A percentile compares a stretch with the other conserved stretches of the same genome.
These are phyloP conservation scores for Diplodus sargus DNA, from an alignment of 2,797 vertebrate genomes.

Conservation along the genomic window DNA sequence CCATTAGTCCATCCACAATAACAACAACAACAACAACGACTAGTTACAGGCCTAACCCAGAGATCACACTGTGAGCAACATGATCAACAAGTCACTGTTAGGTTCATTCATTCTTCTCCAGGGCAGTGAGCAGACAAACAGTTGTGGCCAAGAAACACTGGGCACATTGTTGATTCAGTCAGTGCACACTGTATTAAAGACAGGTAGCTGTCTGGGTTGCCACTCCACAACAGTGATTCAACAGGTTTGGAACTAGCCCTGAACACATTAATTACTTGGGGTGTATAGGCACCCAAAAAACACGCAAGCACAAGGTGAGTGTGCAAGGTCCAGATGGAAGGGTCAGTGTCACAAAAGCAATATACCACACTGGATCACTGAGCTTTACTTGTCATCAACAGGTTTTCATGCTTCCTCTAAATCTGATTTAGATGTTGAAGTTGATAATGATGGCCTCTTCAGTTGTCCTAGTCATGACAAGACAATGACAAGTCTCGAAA, in stretches of 20 bases:
- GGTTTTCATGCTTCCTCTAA: background rate
- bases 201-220: background rate
- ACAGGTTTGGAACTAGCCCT: background rate
- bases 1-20: too few species aligned
- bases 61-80: slow-evolving; percentile 8
- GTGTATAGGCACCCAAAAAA: background rate
- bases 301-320: too few species aligned
- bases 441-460: background rate
- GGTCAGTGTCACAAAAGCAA: too few species aligned
- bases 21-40: background rate
- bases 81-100: background rate
- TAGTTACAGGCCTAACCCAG: background rate
- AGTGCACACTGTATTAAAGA: background rate
- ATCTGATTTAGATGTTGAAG: background rate
- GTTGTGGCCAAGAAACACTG: background rate
- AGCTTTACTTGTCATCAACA: background rate
- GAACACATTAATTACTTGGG: background rate
- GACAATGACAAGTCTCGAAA: too few species aligned
- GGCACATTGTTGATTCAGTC: background rate
- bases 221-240: background rate
- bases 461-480: background rate
- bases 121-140: background rate
- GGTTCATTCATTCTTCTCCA: background rate
- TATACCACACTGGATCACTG: background rate
- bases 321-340: too few species aligned